Evolutionary conservation across 2,797 vertebrate genomes (phyloP), one percentile per base, ranked within the genome.

Genomic region (Geotrypetes seraphini): DNA sequence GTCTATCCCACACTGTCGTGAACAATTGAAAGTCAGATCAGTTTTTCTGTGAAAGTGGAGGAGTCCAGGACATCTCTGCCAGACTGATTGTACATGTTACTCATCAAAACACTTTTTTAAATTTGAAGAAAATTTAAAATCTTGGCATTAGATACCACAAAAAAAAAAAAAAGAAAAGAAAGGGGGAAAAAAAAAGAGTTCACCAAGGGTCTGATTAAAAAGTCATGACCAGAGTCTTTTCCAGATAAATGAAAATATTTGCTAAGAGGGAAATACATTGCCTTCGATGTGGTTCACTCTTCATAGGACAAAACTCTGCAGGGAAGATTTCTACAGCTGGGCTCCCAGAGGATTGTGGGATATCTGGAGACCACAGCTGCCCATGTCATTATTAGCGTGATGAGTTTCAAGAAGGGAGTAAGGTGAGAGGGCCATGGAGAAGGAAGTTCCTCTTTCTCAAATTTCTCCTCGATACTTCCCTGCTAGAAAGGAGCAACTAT

Each of bases 331-430:
- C 33, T 32, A 15, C 25, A 42, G 39, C 33, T 49, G 33, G 28
- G n/a, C 20, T 36, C 44, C 25, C 10, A 12, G 17, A 22, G 20
- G 21, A 39, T 36, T 30, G 28, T 35, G 31, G 43, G 44, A 41
- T 28, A 30, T 42, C 9, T 6, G 36, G 50, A 32, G 42, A 33
- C 15, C 15, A 37, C 51, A 53, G 40, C 41, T 44, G 34, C 28
- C 37, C 34, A 40, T 46, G 42, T 46, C 35, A 45, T 47, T 43
- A 43, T 32, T 26, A 25, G 20, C 22, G 14, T 15, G 14, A n/a
- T n/a, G n/a, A n/a, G n/a, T n/a, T n/a, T n/a, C n/a, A n/a, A n/a
- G n/a, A n/a, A n/a, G n/a, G n/a, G n/a, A n/a, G 14, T 8, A 25
- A 5, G n/a, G 12, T 23, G 7, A 12, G 12, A 10, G 22, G 22